Evolutionary conservation across 1,140 invertebrate genomes (phyloP).

Genomic region (Drosophila repletoides): DNA sequence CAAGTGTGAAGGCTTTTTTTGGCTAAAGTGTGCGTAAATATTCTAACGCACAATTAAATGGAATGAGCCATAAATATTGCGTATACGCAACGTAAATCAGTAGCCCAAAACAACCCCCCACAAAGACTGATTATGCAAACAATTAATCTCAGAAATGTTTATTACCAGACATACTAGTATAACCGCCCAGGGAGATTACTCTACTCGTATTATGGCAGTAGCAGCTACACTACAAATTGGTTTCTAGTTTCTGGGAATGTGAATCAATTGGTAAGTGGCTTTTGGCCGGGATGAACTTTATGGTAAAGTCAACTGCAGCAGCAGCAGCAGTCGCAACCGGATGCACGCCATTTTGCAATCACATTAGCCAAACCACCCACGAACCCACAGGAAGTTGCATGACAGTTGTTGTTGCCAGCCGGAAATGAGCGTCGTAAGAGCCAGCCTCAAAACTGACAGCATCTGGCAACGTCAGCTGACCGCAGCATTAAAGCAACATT

Average conservation of each 20-base stretch:
- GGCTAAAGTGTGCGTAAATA: constrained; percentile 59
- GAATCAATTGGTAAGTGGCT: constrained; percentile 62
- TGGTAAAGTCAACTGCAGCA: constrained; percentile 17
- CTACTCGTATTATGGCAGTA: no score
- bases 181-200: no score
- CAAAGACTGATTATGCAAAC: constrained; percentile 64
- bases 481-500: constrained; percentile 79
- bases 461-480: constrained; percentile 42
- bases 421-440: constrained; percentile 54
- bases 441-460: not conserved
- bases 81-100: constrained; percentile 75
- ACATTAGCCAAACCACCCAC: constrained; percentile 54
- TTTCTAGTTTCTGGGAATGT: constrained; percentile 39
- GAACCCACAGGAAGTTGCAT: constrained; percentile 46
- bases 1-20: constrained; percentile 40
- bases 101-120: not conserved
- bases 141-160: constrained; percentile 72
- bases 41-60: constrained; percentile 76
- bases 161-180: constrained; percentile 45
- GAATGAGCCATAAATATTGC: constrained; percentile 77
- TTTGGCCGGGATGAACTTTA: constrained; percentile 15
- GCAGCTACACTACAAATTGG: constrained; percentile 43
- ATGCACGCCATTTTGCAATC: constrained; percentile 67
- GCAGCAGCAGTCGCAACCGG: constrained; percentile 30
- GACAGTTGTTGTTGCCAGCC: constrained; percentile 31